Conservation (phyloP, 2,888 invertebrate genomes). For the Caenorhabditis sinica region DNA sequence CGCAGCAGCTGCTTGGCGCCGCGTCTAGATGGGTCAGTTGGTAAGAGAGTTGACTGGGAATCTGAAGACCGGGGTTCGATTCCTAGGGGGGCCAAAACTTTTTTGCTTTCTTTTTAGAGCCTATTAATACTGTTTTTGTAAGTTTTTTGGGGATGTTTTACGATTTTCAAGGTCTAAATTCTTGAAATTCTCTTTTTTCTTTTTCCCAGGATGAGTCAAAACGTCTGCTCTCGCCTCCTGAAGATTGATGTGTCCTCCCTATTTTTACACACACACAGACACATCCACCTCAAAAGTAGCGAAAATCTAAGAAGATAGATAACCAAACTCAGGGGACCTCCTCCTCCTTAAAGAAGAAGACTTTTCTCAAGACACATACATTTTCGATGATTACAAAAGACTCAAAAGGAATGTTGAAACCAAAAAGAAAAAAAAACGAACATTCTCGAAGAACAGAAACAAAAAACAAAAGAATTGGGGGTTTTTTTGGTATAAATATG, state of each 20-base stretch:
- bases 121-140: too few relatives aligned
- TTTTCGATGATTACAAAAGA: constrained; percentile 37
- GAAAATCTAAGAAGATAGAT: neutral
- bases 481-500: too few relatives aligned
- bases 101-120: too few relatives aligned
- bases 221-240: neutral
- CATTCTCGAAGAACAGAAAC: constrained; percentile 9
- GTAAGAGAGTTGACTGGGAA: too few relatives aligned
- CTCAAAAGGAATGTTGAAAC: too few relatives aligned
- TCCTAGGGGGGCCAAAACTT: too few relatives aligned
- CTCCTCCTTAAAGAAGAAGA: neutral
- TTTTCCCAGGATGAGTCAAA: neutral
- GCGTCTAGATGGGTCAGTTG: too few relatives aligned
- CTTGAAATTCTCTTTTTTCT: neutral
- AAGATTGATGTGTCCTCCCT: constrained; percentile 25
- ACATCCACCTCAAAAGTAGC: constrained; percentile 17
- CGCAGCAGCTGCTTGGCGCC: too few relatives aligned
- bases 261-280: neutral
- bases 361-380: neutral
- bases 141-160: too few relatives aligned
- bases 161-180: neutral
- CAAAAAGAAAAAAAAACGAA: too few relatives aligned
- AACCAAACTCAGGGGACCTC: constrained; percentile 8
- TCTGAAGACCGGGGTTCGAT: too few relatives aligned
- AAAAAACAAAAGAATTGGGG: too few relatives aligned